phyloP scores from a whole-genome alignment of 2,888 invertebrate species.

The Microctonus brassicae region DNA sequence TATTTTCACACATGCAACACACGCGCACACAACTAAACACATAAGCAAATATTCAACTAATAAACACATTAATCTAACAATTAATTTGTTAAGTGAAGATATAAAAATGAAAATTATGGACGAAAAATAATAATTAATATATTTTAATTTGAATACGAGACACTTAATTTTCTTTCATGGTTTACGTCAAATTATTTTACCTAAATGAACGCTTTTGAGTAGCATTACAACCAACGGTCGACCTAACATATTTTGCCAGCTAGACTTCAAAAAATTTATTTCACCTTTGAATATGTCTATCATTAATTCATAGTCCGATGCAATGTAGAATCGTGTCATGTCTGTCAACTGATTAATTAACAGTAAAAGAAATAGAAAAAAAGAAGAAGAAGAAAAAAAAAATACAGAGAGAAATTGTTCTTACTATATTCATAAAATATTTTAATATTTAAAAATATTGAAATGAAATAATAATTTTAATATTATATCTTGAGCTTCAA shows the following conservation, averaged over 20 bases:
- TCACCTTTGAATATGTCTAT: conserved; percentile 97
- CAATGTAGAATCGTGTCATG: conserved; percentile 97
- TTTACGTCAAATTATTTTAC: conserved; percentile 71
- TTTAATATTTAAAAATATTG: conserved; percentile 18
- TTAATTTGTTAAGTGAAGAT: not conserved
- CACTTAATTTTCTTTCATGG: not conserved
- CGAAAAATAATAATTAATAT: not conserved
- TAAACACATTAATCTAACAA: not conserved
- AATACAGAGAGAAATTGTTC: not conserved
- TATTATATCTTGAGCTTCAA: not conserved
- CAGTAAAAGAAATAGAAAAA: not conserved
- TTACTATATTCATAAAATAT: conserved; percentile 14
- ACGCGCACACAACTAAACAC: conserved; percentile 31
- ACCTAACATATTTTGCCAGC: conserved; percentile 98
- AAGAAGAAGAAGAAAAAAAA: not conserved
- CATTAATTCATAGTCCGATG: conserved; percentile 97
- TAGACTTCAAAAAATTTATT: conserved; percentile 97
- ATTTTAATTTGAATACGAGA: conserved; percentile 32
- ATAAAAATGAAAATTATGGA: not conserved
- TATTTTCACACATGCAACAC: conserved; percentile 8
- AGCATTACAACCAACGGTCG: conserved; percentile 94
- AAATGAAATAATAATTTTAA: not conserved
- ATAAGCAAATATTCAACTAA: conserved; percentile 18
- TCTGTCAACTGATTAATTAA: conserved; percentile 88
- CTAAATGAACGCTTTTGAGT: conserved; percentile 90